Evolutionary conservation across 1,140 invertebrate genomes (phyloP), one percentile per base, ranked within the genome.

Genomic region (Periplaneta americana): DNA sequence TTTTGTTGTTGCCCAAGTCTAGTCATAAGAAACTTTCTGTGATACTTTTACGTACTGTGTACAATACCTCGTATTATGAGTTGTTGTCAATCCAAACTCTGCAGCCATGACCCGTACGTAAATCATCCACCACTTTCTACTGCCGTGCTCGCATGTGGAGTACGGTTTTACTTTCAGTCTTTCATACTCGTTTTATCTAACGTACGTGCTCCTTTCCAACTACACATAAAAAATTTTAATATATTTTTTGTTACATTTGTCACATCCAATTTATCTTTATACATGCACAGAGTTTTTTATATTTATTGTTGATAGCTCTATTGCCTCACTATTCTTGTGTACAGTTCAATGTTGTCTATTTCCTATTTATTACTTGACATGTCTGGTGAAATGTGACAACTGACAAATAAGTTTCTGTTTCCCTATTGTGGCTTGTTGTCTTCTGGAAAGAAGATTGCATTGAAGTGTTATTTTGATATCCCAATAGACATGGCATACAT

Each of bases 21-120:
- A 80, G 80, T 80, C 80, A 80, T 80, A 80, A 80, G 74, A 75
- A 75, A 80, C 37, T 75, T 80, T 80, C 80, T 80, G 80, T 80
- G 80, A 80, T 80, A 80, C 80, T 75, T 80, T 80, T 75, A 75
- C 34, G 74, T 80, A 80, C 48, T 80, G 66, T 80, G 57, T 66
- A 78, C 48, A 66, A 80, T 80, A 66, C 48, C 37, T 80, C 36
- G 2, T n/a, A 66, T 74, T 78, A 36, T 36, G 57, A 74, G 34
- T 80, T 80, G 74, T 80, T 35, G 74, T 36, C 48, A 39, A 18
- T 31, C 32, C n/a, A 57, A 34, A 79, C 48, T 48, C 57, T 34
- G 32, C 79, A 34, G 34, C 32, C 35, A 80, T 75, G 36, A 66
- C 34, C 66, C 34, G 35, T 80, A 74, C 74, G 31, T 80, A 57